Evolutionary conservation across 2,888 invertebrate genomes (phyloP), one percentile per base, ranked within the genome.

Genomic region (Phortica okadai): DNA sequence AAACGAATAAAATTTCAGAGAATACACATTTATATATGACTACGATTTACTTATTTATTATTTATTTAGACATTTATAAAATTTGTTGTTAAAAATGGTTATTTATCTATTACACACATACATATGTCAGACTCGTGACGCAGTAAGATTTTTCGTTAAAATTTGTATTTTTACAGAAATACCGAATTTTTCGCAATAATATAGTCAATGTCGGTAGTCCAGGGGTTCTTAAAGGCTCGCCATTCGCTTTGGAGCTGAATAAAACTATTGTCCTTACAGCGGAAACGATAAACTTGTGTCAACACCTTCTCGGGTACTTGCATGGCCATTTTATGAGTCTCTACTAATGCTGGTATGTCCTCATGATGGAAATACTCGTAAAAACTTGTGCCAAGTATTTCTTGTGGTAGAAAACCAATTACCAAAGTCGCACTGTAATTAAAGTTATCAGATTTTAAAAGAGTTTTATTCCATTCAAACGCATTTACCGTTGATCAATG

Each of bases 161-260:
- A 21, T 1, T 59, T 21, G 45, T 45, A 10, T 6, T 41, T 67
- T 84, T 89, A 95, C 93, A 94, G 92, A 77, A 97, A 93, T 69
- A 96, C 93, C 0, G 94, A 95, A 92, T 98, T 97, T 90, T 96
- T 97, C 0, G 97, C 96, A 82, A 97, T 95, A 80, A 98, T 93
- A 89, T 96, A 97, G 89, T 98, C 98, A 79, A 97, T 95, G 88
- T 98, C 98, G 92, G 97, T 97, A 0, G 98, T 98, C 98, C 98
- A 98, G 0, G 98, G 98, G 92, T 98, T 98, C 86, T 94, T 94
- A 90, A 98, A 98, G 0, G 96, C 95, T 84, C 95, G 97, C 95
- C 97, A 97, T 88, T 95, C 95, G 79, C 97, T 97, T 88, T 95
- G 95, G 16, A 98, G 91, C 74, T 94, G 93, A 50, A 92, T 87